Percentiles rank a stretch among this genome's conserved stretches.
Evolutionary conservation across 2,797 vertebrate species (phyloP).

Genomic region (Huso huso): DNA sequence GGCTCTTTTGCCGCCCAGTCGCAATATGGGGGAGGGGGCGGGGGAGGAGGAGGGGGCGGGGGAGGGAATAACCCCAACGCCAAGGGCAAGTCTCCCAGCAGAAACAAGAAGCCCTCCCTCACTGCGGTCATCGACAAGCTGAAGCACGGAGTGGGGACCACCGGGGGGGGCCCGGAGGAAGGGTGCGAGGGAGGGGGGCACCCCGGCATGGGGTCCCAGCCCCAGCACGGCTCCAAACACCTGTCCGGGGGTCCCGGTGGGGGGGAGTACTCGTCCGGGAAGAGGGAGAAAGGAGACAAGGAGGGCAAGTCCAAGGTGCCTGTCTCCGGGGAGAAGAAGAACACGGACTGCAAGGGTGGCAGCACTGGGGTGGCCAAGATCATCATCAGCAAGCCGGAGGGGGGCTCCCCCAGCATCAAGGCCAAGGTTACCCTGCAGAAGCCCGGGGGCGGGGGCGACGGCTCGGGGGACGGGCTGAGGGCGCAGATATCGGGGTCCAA

Average conservation of each 20-base stretch:
- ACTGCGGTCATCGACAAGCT: constrained; percentile 97
- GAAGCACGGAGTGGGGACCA: constrained; percentile 89
- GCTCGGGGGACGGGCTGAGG: constrained; percentile 77
- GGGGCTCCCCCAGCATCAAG: constrained; percentile 97
- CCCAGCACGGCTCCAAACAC: constrained; percentile 78
- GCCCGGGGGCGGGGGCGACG: constrained; percentile 68
- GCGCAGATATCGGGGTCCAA: constrained; percentile 85
- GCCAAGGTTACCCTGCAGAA: constrained; percentile 95
- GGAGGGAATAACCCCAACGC: constrained; percentile 68
- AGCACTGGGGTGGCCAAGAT: constrained; percentile 88
- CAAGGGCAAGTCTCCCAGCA: constrained; percentile 95
- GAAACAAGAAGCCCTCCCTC: constrained; percentile 96
- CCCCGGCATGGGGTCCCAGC: constrained; percentile 50
- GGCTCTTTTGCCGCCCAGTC: constrained; percentile 51
- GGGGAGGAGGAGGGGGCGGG: constrained; percentile 28
- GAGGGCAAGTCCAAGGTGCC: constrained; percentile 86
- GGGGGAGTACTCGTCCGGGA: constrained; percentile 77
- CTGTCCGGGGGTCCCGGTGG: constrained; percentile 64
- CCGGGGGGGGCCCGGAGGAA: constrained; percentile 80
- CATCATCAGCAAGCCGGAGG: constrained; percentile 95
- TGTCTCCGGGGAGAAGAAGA: constrained; percentile 86
- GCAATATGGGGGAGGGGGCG: constrained; percentile 50
- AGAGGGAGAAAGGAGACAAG: constrained; percentile 93
- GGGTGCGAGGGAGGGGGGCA: constrained; percentile 56
- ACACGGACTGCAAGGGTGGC: constrained; percentile 76